A percentile compares a stretch with the other conserved stretches of the same genome.
Evolutionary conservation across 2,113 vertebrate genomes (phyloP).

Genomic region (Macaca mulatta): DNA sequence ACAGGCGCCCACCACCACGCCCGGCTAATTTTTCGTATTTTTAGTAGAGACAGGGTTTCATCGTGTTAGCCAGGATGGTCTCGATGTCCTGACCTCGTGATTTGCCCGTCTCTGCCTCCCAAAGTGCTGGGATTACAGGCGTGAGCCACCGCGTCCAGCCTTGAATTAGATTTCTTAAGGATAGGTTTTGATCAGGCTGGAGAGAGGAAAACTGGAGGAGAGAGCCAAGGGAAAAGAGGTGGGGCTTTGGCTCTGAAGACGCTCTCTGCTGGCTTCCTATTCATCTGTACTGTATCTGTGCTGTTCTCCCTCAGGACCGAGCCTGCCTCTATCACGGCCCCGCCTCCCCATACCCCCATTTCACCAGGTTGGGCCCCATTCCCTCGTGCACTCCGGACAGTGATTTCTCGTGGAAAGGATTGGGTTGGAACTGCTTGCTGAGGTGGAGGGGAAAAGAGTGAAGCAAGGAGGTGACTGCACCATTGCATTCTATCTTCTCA

Average conservation of each 20-base stretch:
- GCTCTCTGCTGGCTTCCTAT: not conserved
- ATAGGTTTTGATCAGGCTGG: not conserved
- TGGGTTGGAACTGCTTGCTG: not conserved
- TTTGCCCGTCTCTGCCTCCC: not conserved
- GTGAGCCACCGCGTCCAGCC: no score
- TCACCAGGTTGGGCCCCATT: not conserved
- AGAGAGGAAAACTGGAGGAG: not conserved
- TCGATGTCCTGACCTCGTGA: not conserved
- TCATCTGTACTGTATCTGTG: not conserved
- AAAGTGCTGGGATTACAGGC: no score
- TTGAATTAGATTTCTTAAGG: not conserved
- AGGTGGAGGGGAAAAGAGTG: not conserved
- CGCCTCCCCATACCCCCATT: not conserved
- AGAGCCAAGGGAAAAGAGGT: not conserved
- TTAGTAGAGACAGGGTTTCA: no score
- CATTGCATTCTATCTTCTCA: not conserved
- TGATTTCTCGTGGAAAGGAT: not conserved
- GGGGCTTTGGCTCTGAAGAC: not conserved
- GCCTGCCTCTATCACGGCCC: not conserved
- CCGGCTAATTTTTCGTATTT: no score
- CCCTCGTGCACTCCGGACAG: not conserved
- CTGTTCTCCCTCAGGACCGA: not conserved
- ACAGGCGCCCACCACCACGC: no score
- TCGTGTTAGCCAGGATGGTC: no score
- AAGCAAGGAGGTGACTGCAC: not conserved